Base-by-base conservation (phyloP, 1,140 invertebrate genomes). In the Formica exsecta region DNA sequence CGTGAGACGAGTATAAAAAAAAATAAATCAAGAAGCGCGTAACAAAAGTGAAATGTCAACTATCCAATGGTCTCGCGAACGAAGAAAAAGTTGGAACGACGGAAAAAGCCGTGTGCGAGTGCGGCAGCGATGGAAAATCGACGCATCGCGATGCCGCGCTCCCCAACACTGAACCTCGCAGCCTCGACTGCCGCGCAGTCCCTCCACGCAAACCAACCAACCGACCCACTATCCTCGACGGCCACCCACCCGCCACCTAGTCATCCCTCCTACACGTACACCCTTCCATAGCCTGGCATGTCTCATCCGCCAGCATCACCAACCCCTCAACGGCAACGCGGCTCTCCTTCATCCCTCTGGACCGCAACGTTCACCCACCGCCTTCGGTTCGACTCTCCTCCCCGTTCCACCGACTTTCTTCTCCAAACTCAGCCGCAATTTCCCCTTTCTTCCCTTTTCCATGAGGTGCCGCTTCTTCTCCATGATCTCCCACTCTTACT, bases 71-170 rank as follows among this genome's bases (percentile, higher is more conserved):
- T 51, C 8, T 74, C 74, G 66, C 79, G 65, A 76, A 76, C 29
- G 71, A 64, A 71, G 66, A 51, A 88, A 59, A 87, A 86, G 73
- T 85, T 64, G n/a, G 87, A 89, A 71, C 73, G 89, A 83, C 48
- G 73, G n/a, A 65, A 88, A 85, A 89, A 80, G 79, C 88, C 87
- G 90, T 86, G 51, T 85, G 70, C 85, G 88, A 93, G 92, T 91
- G 92, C 88, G 89, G 91, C 91, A 92, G 91, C 92, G 89, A 87
- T 89, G 89, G 87, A 89, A 90, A 90, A 86, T 87, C 93, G 92
- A 95, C 93, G 93, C 95, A 95, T 95, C 94, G 92, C 94, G 94
- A 88, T 91, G 93, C 93, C 92, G 93, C 93, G 93, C 91, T 94
- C 91, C 88, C 92, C 90, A 93, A 93, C 93, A 94, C 94, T 95